Evolutionary conservation across 2,888 invertebrate genomes (phyloP).

Genomic region (Lacanobia wlatinum): DNA sequence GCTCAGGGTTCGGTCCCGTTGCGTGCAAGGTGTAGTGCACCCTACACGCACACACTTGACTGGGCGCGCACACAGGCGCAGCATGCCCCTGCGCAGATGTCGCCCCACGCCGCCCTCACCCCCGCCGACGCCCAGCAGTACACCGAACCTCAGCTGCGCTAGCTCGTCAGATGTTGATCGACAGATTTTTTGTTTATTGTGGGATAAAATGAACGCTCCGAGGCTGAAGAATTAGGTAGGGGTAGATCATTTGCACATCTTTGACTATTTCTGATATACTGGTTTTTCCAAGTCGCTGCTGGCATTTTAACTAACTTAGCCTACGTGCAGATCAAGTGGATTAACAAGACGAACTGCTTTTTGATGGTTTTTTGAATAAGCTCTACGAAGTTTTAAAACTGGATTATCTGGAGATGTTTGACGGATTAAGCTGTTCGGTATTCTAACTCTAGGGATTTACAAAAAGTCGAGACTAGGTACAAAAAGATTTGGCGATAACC

Average conservation of each 20-base stretch:
- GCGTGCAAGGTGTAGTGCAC: conserved; percentile 88
- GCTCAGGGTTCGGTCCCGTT: conserved; percentile 86
- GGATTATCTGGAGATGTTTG: conserved; percentile 12
- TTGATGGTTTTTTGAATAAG: neutral
- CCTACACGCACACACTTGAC: conserved; percentile 73
- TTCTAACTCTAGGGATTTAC: neutral
- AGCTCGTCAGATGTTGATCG: conserved; percentile 88
- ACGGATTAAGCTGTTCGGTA: conserved; percentile 3
- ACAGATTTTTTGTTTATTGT: conserved; percentile 79
- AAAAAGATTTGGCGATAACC: conserved; percentile 8
- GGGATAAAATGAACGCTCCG: conserved; percentile 69
- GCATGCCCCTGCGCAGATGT: conserved; percentile 78
- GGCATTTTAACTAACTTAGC: conserved; percentile 23
- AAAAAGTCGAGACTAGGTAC: neutral
- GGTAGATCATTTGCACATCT: conserved; percentile 64
- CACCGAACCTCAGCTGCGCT: conserved; percentile 84
- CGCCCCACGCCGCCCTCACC: conserved; percentile 67
- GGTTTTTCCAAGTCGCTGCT: conserved; percentile 42
- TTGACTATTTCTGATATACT: conserved; percentile 56
- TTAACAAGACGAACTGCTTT: conserved; percentile 15
- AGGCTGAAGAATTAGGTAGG: conserved; percentile 66
- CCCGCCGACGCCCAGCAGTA: conserved; percentile 76
- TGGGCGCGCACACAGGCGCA: conserved; percentile 66
- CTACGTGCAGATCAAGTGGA: conserved; percentile 21
- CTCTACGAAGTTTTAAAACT: conserved; percentile 4